Base-by-base conservation (phyloP, 2,113 vertebrate genomes). In the Formicarius rufipectus region DNA sequence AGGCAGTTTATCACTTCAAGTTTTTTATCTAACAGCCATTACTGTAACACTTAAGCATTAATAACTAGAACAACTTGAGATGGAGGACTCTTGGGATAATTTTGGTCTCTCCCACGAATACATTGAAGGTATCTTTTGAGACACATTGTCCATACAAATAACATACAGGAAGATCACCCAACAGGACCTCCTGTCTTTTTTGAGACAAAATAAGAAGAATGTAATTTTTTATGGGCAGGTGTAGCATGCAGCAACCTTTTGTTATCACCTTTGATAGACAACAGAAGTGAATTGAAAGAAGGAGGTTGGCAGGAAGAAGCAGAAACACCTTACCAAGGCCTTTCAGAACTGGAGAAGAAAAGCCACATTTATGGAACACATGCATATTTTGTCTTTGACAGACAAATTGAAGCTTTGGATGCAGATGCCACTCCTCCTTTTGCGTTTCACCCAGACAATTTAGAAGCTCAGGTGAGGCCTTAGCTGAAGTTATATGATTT, bases 31-130 rank as follows among this genome's bases (percentile, higher is more conserved):
- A 35, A 21, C 2, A 92, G 72, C 3, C 33, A 40, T 45, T 83
- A 68, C 28, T 80, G 22, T 58, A 69, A 68, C 28, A 83, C 8
- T 67, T 78, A 20, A 52, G 42, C 21, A 45, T 71, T 75, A 82
- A 35, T 14, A 74, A 39, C 7, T 75, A 82, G 3, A 40, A n/a
- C 14, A 80, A 27, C 13, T 33, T 23, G 12, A 15, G 17, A 64
- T 35, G 30, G 24, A 23, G 3, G 2, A 3, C 15, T 71, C 33
- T 64, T 52, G 45, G 53, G 22, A 49, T 18, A 3, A 77, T 33
- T 77, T 39, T 89, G 1, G 47, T 45, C 15, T 42, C 4, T 6
- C 8, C 14, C 12, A 50, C 0, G 0, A 44, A 50, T 55, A 15
- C 67, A 13, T 0, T 53, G 55, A 37, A 87, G 3, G 2, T 81